These are phyloP conservation scores for Campoplex nolae DNA, from an alignment of 2,888 invertebrate genomes.

Conservation along the genomic window DNA sequence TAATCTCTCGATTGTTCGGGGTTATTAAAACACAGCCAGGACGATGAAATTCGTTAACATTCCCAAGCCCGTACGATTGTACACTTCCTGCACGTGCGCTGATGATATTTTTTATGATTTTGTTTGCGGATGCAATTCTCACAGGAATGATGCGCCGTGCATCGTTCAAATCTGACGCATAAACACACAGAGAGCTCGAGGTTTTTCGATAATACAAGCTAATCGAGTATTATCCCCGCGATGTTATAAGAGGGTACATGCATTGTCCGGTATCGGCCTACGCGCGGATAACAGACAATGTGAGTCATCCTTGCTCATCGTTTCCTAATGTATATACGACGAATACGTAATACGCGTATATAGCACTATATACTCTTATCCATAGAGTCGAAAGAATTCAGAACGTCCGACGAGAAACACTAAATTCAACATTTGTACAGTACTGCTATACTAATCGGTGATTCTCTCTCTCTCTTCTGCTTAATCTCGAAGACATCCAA, in stretches of 20 bases:
- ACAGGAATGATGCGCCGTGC: neutral
- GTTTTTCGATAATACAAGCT: constrained; percentile 56
- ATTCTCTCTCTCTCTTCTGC: neutral
- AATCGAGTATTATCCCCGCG: constrained; percentile 51
- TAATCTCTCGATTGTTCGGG: neutral
- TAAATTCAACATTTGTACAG: constrained; percentile 23
- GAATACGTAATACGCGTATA: constrained; percentile 1
- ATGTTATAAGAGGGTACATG: constrained; percentile 34
- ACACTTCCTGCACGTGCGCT: neutral
- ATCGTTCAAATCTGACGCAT: constrained; percentile 11
- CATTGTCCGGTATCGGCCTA: constrained; percentile 19
- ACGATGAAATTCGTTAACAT: neutral
- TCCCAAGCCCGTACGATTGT: neutral
- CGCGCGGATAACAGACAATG: constrained; percentile 37
- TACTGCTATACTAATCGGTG: neutral
- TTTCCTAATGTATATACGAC: neutral
- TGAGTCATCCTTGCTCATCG: constrained; percentile 40
- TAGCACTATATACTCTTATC: neutral
- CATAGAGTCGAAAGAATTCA: constrained; percentile 16
- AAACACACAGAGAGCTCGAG: constrained; percentile 4
- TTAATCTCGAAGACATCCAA: neutral
- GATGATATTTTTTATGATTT: neutral
- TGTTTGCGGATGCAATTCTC: neutral
- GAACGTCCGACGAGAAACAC: neutral
- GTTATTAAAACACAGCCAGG: neutral